Evolutionary conservation across 2,113 vertebrate species (phyloP).

Genomic region (Brienomyrus longianalis): DNA sequence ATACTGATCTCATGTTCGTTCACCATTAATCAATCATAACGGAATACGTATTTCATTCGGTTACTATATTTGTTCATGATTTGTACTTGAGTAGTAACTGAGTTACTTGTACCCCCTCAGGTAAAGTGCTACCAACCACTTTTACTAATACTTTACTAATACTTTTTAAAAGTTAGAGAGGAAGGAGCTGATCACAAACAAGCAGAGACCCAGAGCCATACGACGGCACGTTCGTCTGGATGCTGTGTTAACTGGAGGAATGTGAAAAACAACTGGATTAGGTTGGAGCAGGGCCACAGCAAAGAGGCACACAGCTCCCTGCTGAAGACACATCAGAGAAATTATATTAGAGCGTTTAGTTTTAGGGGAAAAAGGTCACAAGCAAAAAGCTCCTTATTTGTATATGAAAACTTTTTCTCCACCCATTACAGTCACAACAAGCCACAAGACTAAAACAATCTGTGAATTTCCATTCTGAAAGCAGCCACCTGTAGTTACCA

Average conservation of each 20-base stretch:
- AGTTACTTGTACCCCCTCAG: neutral
- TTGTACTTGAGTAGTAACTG: neutral
- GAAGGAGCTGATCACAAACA: neutral
- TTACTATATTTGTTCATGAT: neutral
- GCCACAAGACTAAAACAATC: neutral
- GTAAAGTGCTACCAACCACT: neutral
- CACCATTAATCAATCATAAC: neutral
- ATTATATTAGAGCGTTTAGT: neutral
- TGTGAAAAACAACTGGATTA: neutral
- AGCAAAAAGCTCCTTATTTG: neutral
- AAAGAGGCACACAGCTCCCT: neutral
- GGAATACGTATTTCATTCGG: neutral
- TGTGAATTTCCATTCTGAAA: neutral
- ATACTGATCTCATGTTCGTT: neutral
- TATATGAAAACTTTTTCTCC: neutral
- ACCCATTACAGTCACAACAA: neutral
- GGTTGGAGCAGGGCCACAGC: neutral
- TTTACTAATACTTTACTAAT: neutral
- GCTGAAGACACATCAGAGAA: neutral
- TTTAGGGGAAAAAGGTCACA: neutral
- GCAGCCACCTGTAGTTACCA: neutral
- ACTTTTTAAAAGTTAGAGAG: neutral
- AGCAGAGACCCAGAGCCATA: neutral
- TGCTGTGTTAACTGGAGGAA: neutral
- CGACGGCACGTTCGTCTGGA: neutral